Base-by-base conservation (phyloP, 2,888 invertebrate species). In the Catonia carolina region DNA sequence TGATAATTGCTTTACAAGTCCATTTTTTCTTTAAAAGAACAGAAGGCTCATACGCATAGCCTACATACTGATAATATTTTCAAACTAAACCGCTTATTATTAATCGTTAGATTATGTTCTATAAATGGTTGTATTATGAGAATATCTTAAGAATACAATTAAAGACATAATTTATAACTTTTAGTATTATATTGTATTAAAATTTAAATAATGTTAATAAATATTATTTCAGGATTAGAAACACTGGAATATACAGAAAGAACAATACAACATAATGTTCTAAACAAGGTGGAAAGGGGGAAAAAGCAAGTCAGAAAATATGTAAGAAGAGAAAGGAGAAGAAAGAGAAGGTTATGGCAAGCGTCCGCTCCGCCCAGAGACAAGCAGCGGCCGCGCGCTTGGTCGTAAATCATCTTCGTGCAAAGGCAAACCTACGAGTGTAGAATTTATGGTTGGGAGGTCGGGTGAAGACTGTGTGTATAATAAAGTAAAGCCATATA, bases 361-460 rank as follows among this genome's bases (percentile, higher is more conserved):
- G 15, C 39, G 15, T 17, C 17, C 39, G 41, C 17, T 18, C 18
- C 10, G 17, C n/a, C n/a, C n/a, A n/a, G n/a, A n/a, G n/a, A n/a
- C n/a, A n/a, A n/a, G n/a, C n/a, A 17, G 47, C 17, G 55, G 55
- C 22, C 15, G 55, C 39, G 23, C 27, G 17, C 18, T n/a, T 2
- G 14, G 55, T 23, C 22, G 55, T 55, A 55, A 55, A 55, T 55
- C 55, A 55, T 55, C 41, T 33, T 39, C 41, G 27, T 41, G 55
- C 55, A 55, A 36, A 55, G 49, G 49, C 37, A 36, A 39, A 49
- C 49, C 55, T 55, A 36, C 48, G 18, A 31, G 41, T 20, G 36
- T 15, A 7, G 55, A 47, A 49, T 54, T 54, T 55, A 55, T 55
- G 27, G 47, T 22, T 18, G 41, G 37, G 8, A 6, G 39, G 39